These are phyloP conservation scores for Micromesistius poutassou DNA, from an alignment of 2,797 vertebrate species.

Conservation along the genomic window DNA sequence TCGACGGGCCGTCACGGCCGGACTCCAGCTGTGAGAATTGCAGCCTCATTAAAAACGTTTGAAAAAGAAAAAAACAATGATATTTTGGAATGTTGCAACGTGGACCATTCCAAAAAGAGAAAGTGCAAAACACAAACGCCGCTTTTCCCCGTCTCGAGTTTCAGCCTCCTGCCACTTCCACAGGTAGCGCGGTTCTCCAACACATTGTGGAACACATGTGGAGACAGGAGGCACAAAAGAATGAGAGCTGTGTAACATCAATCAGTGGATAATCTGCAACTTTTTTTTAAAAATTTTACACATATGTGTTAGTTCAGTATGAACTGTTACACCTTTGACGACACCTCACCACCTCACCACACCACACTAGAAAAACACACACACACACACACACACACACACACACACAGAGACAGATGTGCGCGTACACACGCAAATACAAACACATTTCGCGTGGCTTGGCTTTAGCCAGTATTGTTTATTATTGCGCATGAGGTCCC, in stretches of 20 bases:
- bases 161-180: slow-evolving; percentile 22
- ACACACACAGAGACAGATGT: slow-evolving; percentile 55
- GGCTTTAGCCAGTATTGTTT: slow-evolving; percentile 35
- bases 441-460: slow-evolving; percentile 17
- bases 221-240: slow-evolving; percentile 66
- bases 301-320: not conserved
- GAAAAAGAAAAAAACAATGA: not conserved
- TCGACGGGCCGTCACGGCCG: not conserved
- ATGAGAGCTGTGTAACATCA: slow-evolving; percentile 62
- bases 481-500: slow-evolving; percentile 36
- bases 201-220: slow-evolving; percentile 48
- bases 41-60: not conserved
- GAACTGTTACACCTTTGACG: not conserved
- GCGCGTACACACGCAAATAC: no score
- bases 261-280: slow-evolving; percentile 51
- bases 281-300: not conserved
- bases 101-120: not conserved
- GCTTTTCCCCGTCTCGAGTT: slow-evolving; percentile 16
- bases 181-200: slow-evolving; percentile 36
- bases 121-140: not conserved
- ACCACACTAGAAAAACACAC: not conserved
- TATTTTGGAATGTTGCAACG: slow-evolving; percentile 3
- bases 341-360: no score
- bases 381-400: not conserved
- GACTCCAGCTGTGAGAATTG: not conserved